Evolutionary conservation across 2,113 vertebrate species (phyloP).

Genomic region (Dromaius novaehollandiae): DNA sequence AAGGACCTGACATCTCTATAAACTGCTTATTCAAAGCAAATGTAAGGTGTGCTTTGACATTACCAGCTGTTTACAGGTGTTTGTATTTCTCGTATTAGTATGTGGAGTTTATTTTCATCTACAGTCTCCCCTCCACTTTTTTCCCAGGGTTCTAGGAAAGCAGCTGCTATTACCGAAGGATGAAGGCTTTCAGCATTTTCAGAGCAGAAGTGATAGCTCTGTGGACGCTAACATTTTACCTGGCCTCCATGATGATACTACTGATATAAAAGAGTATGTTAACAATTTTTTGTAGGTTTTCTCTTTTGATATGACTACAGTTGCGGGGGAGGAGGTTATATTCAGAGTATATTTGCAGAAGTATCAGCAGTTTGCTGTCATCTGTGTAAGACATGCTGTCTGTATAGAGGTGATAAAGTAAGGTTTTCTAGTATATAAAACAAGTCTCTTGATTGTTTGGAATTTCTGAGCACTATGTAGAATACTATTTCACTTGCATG

Average conservation of each 20-base stretch:
- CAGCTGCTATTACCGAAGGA: slow-evolving; percentile 79
- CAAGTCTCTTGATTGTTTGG: neutral
- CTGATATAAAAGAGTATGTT: slow-evolving; percentile 76
- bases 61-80: neutral
- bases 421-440: neutral
- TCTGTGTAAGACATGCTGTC: neutral
- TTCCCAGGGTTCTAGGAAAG: slow-evolving; percentile 79
- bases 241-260: slow-evolving; percentile 16
- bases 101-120: neutral
- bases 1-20: neutral
- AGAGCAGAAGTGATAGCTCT: slow-evolving; percentile 26
- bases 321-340: neutral
- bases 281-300: neutral
- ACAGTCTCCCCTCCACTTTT: neutral
- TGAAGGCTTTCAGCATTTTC: slow-evolving; percentile 82
- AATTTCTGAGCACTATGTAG: neutral
- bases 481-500: neutral
- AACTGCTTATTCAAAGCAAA: neutral
- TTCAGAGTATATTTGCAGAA: neutral
- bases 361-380: neutral
- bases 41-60: neutral
- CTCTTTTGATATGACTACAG: neutral
- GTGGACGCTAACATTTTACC: neutral
- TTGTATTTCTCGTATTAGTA: neutral
- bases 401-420: neutral